A percentile compares a stretch with the other conserved stretches of the same genome.
phyloP scores from a whole-genome alignment of 1,140 invertebrate species.

The Drosophila sp. region DNA sequence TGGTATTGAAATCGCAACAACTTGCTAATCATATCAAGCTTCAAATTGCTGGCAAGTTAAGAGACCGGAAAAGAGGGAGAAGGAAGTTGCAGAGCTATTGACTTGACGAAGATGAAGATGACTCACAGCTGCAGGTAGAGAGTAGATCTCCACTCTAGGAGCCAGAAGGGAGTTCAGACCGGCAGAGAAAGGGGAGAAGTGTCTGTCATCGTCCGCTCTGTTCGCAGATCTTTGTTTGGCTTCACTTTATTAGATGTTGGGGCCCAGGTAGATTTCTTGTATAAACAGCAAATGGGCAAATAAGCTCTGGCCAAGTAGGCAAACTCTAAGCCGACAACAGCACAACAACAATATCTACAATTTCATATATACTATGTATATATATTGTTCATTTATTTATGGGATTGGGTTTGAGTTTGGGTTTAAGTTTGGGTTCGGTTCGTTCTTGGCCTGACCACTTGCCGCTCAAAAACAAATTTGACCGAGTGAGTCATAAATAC shows the following conservation, averaged over 20 bases:
- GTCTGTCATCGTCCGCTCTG: constrained; percentile 4
- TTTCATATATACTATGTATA: constrained; percentile 49
- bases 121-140: constrained; percentile 65
- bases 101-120: constrained; percentile 48
- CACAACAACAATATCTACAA: constrained; percentile 26
- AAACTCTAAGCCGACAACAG: constrained; percentile 22
- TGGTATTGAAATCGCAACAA: constrained; percentile 31
- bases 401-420: constrained; percentile 62
- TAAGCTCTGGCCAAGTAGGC: constrained; percentile 46
- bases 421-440: constrained; percentile 52
- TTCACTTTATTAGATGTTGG: constrained; percentile 60
- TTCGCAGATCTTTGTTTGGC: constrained; percentile 36
- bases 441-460: constrained; percentile 57
- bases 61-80: constrained; percentile 29
- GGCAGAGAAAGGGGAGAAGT: constrained; percentile 1
- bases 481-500: constrained; percentile 51
- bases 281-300: constrained; percentile 72
- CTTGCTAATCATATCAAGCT: constrained; percentile 79
- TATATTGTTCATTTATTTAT: constrained; percentile 71
- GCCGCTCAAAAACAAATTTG: constrained; percentile 46
- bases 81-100: constrained; percentile 21
- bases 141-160: constrained; percentile 18
- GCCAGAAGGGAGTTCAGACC: not conserved
- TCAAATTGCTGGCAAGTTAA: constrained; percentile 62
- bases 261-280: constrained; percentile 77